A percentile compares a stretch with the other conserved stretches of the same genome.
phyloP scores from a whole-genome alignment of 2,888 invertebrate species.

The Noctua janthina region DNA sequence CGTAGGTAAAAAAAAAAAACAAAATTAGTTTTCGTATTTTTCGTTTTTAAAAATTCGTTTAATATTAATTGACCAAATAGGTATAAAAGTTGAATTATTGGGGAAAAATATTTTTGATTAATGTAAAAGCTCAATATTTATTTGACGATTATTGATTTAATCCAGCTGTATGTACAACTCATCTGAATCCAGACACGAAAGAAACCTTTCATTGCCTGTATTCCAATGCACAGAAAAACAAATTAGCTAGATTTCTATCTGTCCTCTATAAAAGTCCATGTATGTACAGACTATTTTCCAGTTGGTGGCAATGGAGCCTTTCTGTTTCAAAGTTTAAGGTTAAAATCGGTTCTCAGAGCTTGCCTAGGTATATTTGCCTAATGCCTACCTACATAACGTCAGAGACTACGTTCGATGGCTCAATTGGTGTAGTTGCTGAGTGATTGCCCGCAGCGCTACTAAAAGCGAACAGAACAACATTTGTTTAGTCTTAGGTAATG shows the following conservation, averaged over 20 bases:
- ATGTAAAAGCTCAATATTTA: neutral
- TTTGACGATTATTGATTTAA: neutral
- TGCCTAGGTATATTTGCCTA: conserved; percentile 4
- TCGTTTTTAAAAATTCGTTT: neutral
- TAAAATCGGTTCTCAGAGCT: conserved; percentile 14
- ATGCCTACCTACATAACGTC: conserved; percentile 4
- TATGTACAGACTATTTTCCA: neutral
- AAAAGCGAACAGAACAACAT: conserved; percentile 25
- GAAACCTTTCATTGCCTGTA: neutral
- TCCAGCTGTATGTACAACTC: neutral
- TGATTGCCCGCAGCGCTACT: conserved; percentile 29
- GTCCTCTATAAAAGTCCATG: neutral
- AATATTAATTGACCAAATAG: neutral
- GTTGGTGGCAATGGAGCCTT: neutral
- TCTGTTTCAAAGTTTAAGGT: conserved; percentile 21
- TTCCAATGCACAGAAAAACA: neutral
- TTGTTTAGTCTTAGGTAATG: conserved; percentile 35
- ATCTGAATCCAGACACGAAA: neutral
- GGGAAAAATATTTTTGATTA: neutral
- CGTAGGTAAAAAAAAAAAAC: neutral
- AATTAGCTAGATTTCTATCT: neutral
- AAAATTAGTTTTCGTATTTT: no score
- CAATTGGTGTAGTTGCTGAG: conserved; percentile 16
- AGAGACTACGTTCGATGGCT: conserved; percentile 3
- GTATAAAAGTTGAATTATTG: neutral